These are phyloP conservation scores for Lethrus apterus DNA, from an alignment of 1,140 invertebrate species.

Conservation along the genomic window DNA sequence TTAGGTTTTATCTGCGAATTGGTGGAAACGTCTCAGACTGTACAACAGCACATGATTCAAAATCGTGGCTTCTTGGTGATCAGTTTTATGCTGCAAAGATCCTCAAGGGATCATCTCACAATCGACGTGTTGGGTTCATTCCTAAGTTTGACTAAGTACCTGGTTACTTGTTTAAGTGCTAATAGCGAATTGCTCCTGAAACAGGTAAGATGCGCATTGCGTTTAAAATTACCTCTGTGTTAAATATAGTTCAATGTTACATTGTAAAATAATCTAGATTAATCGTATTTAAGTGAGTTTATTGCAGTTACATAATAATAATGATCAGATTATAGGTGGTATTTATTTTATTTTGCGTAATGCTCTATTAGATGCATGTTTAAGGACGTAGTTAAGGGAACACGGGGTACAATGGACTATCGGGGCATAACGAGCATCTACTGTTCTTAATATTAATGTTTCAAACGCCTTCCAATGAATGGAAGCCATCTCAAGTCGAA, in stretches of 20 bases:
- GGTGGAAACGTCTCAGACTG: constrained; percentile 91
- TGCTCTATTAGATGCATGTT: too few species aligned
- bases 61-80: constrained; percentile 97
- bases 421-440: too few species aligned
- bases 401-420: too few species aligned
- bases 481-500: too few species aligned
- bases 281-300: constrained; percentile 3
- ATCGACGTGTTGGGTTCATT: constrained; percentile 89
- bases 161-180: constrained; percentile 87
- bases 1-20: constrained; percentile 96
- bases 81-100: constrained; percentile 91
- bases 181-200: constrained; percentile 93
- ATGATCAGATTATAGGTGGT: too few species aligned
- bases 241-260: constrained; percentile 1
- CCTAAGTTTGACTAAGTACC: constrained; percentile 90
- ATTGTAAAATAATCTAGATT: too few species aligned
- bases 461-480: too few species aligned
- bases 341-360: constrained; percentile 13
- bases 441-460: too few species aligned
- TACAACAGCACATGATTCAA: constrained; percentile 98
- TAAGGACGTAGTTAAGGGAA: too few species aligned
- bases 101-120: constrained; percentile 88
- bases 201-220: constrained; percentile 57
- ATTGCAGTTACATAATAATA: constrained; percentile 9
- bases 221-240: too few species aligned